These are phyloP conservation scores for Myripristis jacobus DNA, from an alignment of 2,797 vertebrate genomes.

Conservation along the genomic window DNA sequence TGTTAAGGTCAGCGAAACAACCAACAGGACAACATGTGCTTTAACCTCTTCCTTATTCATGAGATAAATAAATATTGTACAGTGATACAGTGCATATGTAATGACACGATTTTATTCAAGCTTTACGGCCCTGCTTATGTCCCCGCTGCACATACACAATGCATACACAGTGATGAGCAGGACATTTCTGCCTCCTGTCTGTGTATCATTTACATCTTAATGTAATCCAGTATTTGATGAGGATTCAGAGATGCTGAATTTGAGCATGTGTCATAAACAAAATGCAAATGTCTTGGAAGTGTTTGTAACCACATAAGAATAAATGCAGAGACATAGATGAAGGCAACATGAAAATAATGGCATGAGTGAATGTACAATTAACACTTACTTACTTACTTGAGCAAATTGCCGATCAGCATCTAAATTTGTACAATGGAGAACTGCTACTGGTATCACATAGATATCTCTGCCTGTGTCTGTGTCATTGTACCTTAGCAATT, in stretches of 20 bases:
- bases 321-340: neutral
- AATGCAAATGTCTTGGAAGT: neutral
- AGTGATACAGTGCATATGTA: constrained; percentile 6
- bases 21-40: constrained; percentile 20
- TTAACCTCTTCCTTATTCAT: constrained; percentile 13
- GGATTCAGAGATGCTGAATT: neutral
- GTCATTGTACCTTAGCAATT: neutral
- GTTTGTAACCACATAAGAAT: neutral
- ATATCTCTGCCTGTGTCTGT: neutral
- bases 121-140: neutral
- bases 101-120: constrained; percentile 14
- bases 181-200: neutral
- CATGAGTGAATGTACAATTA: neutral
- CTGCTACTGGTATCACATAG: neutral
- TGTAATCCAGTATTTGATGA: neutral
- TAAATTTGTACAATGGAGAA: neutral
- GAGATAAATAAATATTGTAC: neutral
- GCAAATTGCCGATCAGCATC: neutral
- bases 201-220: neutral
- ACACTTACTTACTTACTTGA: neutral
- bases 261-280: neutral
- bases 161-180: neutral
- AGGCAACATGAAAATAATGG: neutral
- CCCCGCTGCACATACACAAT: neutral
- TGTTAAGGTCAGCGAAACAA: constrained; percentile 33